These are phyloP conservation scores for Rapana venosa DNA, from an alignment of 2,888 invertebrate genomes.

Conservation along the genomic window DNA sequence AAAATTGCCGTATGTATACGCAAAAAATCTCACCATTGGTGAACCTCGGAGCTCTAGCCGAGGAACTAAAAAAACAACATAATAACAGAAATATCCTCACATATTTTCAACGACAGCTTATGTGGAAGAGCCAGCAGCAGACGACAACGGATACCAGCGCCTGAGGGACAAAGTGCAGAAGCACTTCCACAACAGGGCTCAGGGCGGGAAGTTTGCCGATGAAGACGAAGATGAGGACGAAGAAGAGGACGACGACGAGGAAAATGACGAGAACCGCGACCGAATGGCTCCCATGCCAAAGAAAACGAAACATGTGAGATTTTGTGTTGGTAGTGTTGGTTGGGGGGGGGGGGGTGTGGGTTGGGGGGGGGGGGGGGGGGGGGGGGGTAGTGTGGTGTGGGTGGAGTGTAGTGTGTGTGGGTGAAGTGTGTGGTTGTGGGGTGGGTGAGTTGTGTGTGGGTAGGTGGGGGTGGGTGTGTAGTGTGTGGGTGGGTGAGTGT, in stretches of 20 bases:
- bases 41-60: too few relatives aligned
- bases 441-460: too few relatives aligned
- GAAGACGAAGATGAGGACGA: slow-evolving; percentile 26
- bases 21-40: too few relatives aligned
- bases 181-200: background rate
- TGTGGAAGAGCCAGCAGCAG: background rate
- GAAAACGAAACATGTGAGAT: slow-evolving; percentile 26
- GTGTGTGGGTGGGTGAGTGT: too few relatives aligned
- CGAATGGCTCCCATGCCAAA: background rate
- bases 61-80: background rate
- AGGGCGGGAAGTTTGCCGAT: background rate
- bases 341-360: background rate
- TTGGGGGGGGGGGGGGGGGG: background rate
- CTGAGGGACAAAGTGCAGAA: slow-evolving; percentile 13
- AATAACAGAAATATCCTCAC: too few relatives aligned
- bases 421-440: too few relatives aligned
- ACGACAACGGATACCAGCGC: background rate
- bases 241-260: slow-evolving; percentile 16
- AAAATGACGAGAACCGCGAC: background rate
- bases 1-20: too few relatives aligned
- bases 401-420: background rate
- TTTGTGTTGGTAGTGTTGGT: background rate
- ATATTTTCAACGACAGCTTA: background rate
- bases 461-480: too few relatives aligned
- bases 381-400: background rate